Percentiles rank a stretch among this genome's conserved stretches.
Evolutionary conservation across 1,140 invertebrate genomes (phyloP).

Genomic region (Drosophila tropicalis): DNA sequence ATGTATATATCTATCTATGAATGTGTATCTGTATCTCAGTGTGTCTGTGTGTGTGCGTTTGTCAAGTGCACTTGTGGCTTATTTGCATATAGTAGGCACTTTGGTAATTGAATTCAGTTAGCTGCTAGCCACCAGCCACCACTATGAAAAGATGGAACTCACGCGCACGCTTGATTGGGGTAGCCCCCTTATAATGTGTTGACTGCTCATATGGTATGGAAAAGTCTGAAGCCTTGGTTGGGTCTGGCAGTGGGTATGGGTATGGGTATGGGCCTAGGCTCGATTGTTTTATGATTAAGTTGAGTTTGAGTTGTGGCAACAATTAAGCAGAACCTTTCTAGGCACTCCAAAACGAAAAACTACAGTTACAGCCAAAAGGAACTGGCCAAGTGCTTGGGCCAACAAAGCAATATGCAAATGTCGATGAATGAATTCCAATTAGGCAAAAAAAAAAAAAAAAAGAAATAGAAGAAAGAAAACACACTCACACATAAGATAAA

Average conservation of each 20-base stretch:
- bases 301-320: constrained; percentile 58
- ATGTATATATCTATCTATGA: constrained; percentile 39
- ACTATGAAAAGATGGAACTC: constrained; percentile 67
- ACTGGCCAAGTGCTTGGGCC: constrained; percentile 66
- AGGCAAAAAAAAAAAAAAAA: constrained; percentile 70
- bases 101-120: constrained; percentile 82
- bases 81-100: constrained; percentile 82
- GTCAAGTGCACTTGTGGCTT: constrained; percentile 79
- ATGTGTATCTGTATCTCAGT: constrained; percentile 36
- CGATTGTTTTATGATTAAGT: constrained; percentile 71
- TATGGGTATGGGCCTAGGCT: constrained; percentile 12
- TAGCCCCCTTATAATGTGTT: constrained; percentile 57
- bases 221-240: background rate
- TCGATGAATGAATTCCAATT: constrained; percentile 79
- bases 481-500: constrained; percentile 33
- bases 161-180: constrained; percentile 76
- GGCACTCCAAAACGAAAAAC: constrained; percentile 68
- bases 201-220: constrained; percentile 30
- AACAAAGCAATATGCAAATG: constrained; percentile 81
- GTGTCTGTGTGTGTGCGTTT: constrained; percentile 64
- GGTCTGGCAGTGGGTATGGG: background rate
- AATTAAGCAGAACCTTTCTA: constrained; percentile 81
- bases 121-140: constrained; percentile 37
- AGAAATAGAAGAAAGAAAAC: constrained; percentile 16
- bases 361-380: constrained; percentile 66